These are phyloP conservation scores for Neodiprion lecontei DNA, from an alignment of 1,140 invertebrate genomes.

Conservation along the genomic window DNA sequence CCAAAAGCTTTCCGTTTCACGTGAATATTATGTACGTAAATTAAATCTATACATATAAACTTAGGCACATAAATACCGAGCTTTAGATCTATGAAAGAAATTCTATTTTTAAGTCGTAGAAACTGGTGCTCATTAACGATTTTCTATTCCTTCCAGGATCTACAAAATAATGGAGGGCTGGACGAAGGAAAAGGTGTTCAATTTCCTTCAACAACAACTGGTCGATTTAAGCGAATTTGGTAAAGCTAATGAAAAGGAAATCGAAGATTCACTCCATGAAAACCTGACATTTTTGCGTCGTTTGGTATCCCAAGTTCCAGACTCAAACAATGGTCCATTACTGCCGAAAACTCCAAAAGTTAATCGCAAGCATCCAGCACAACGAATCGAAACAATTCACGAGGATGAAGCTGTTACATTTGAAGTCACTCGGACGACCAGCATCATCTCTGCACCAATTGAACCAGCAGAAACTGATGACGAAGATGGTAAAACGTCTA, in stretches of 20 bases:
- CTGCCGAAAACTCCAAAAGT: slow-evolving; percentile 53
- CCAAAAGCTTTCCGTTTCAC: no score
- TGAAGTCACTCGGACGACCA: background rate
- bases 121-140: no score
- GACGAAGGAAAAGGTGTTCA: background rate
- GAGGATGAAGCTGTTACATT: slow-evolving; percentile 40
- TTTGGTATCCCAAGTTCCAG: slow-evolving; percentile 34
- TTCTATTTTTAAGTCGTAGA: no score
- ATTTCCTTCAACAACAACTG: background rate
- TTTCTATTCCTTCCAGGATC: background rate
- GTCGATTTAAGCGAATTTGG: background rate
- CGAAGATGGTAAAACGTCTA: slow-evolving; percentile 1
- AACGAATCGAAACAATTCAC: slow-evolving; percentile 50
- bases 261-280: background rate
- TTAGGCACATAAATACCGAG: no score
- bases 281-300: background rate
- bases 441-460: background rate
- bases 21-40: no score
- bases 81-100: no score
- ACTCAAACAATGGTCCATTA: slow-evolving; percentile 36
- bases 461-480: slow-evolving; percentile 15
- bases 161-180: background rate
- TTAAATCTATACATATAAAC: no score
- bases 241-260: background rate
- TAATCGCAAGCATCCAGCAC: slow-evolving; percentile 32